Evolutionary conservation across 2,113 vertebrate species (phyloP).

Genomic region (Myiagra hebetior): DNA sequence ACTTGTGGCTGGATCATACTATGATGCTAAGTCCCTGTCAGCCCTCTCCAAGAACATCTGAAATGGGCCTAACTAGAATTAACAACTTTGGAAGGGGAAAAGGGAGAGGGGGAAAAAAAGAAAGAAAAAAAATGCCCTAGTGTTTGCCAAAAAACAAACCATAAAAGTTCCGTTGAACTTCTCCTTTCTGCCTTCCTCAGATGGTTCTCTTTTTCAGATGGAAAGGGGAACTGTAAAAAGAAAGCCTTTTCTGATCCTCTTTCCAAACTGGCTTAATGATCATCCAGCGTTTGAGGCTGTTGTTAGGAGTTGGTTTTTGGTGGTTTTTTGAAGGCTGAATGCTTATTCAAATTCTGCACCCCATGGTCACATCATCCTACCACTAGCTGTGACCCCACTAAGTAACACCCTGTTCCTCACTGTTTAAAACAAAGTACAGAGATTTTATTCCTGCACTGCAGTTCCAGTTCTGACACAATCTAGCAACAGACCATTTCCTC

Average conservation of each 20-base stretch:
- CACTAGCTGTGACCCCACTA: neutral
- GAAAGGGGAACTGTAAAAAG: slow-evolving; percentile 51
- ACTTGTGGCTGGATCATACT: neutral
- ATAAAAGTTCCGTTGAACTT: slow-evolving; percentile 32
- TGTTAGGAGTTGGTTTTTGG: neutral
- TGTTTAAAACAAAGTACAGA: neutral
- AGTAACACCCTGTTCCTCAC: neutral
- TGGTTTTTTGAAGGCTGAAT: neutral
- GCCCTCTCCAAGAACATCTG: neutral
- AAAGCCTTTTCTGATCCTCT: slow-evolving; percentile 45
- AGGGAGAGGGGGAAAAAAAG: accelerated
- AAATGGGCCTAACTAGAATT: neutral
- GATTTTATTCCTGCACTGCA: neutral
- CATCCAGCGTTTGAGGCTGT: neutral
- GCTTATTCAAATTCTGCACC: neutral
- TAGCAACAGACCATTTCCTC: neutral
- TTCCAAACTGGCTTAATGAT: slow-evolving; percentile 30
- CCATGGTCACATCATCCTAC: neutral
- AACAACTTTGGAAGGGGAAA: neutral
- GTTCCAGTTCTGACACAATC: neutral
- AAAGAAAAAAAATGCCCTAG: neutral
- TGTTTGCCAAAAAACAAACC: neutral
- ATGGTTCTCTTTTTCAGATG: slow-evolving; percentile 53
- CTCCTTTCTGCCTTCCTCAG: slow-evolving; percentile 30
- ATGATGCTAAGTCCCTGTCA: neutral